These are phyloP conservation scores for Zygogramma bicolorata DNA, from an alignment of 2,888 invertebrate species.

Conservation along the genomic window DNA sequence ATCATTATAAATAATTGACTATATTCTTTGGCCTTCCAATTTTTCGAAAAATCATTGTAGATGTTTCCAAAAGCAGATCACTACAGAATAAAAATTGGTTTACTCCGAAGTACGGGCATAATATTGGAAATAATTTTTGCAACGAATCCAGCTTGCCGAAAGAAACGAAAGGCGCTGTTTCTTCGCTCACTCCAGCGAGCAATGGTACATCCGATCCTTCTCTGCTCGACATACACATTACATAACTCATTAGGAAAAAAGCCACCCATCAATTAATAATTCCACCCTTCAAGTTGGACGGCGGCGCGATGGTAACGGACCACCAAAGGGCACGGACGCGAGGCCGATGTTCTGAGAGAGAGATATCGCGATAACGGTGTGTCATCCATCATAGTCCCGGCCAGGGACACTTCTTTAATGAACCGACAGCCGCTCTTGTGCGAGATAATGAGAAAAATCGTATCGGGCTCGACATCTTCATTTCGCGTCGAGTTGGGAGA, in stretches of 20 bases:
- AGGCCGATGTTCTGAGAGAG: constrained; percentile 58
- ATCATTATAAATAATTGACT: no score
- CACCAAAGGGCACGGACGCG: constrained; percentile 58
- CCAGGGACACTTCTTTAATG: constrained; percentile 65
- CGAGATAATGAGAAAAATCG: constrained; percentile 57
- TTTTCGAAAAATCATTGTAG: no score
- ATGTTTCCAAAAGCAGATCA: no score
- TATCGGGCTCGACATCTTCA: constrained; percentile 54
- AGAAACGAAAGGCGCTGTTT: no score
- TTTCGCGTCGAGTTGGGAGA: neutral
- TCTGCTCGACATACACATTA: constrained; percentile 2
- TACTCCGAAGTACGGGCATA: no score
- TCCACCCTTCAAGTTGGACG: constrained; percentile 29
- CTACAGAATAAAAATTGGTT: no score
- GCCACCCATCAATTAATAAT: constrained; percentile 24
- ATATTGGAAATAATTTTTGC: no score
- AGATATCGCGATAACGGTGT: constrained; percentile 64
- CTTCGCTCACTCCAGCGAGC: no score
- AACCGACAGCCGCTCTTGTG: constrained; percentile 63
- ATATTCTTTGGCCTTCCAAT: no score
- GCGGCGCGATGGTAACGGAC: constrained; percentile 44
- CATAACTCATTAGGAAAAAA: neutral
- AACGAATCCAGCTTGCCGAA: no score
- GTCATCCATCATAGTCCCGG: constrained; percentile 66
- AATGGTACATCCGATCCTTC: neutral